Evolutionary conservation across 2,888 invertebrate species (phyloP).

Genomic region (Chloroclysta siterata): DNA sequence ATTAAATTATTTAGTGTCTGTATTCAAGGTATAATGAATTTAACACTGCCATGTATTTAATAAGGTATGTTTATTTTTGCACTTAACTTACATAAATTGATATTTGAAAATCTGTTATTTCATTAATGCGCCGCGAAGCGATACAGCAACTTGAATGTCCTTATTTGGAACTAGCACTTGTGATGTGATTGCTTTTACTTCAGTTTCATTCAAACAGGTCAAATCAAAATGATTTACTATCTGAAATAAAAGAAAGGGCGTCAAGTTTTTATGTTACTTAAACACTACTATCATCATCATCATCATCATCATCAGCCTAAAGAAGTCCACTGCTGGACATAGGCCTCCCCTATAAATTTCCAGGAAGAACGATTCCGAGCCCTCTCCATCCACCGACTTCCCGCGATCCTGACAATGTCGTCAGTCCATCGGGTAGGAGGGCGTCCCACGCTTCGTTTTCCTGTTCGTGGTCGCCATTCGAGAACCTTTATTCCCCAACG

Average conservation of each 20-base stretch:
- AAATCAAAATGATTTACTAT: conserved; percentile 82
- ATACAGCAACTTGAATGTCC: conserved; percentile 69
- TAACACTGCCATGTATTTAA: conserved; percentile 22
- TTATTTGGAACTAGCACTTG: conserved; percentile 84
- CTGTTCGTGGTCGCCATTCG: no score
- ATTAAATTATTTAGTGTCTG: background rate
- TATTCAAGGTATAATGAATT: conserved; percentile 20
- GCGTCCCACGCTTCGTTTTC: no score
- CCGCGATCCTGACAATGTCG: no score
- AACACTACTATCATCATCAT: no score
- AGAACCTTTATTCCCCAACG: no score
- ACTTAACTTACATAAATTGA: conserved; percentile 21
- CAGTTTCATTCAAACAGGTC: conserved; percentile 72
- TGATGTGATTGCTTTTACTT: conserved; percentile 81
- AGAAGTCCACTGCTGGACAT: no score
- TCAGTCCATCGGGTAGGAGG: no score
- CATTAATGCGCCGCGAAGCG: conserved; percentile 22
- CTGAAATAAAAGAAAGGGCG: conserved; percentile 68
- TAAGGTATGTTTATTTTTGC: conserved; percentile 19
- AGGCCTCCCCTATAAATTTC: no score
- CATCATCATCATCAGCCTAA: no score
- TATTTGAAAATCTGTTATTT: conserved; percentile 23
- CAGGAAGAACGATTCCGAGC: no score
- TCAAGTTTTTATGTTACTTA: background rate
- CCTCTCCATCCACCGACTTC: no score